These are phyloP conservation scores for Macrotrachela quadricornifera DNA, from an alignment of 1,140 invertebrate species.

Conservation along the genomic window DNA sequence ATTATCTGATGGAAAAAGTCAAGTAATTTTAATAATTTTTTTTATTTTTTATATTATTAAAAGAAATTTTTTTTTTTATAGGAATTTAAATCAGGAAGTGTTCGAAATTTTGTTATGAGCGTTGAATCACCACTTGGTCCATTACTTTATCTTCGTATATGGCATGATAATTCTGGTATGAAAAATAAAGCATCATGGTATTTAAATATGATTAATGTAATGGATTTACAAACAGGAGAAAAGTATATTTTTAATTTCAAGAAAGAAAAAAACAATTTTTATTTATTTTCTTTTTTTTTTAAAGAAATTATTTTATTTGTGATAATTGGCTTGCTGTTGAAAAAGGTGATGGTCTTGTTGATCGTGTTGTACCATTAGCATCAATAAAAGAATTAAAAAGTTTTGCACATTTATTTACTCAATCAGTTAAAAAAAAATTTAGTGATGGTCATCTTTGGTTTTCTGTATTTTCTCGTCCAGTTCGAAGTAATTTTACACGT, in stretches of 20 bases:
- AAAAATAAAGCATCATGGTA: conserved; percentile 25
- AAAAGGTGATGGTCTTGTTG: conserved; percentile 28
- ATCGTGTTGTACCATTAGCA: conserved; percentile 27
- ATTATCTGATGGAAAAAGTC: conserved; percentile 14
- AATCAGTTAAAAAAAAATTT: conserved; percentile 28
- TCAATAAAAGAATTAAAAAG: conserved; percentile 23
- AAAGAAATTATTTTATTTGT: conserved; percentile 24
- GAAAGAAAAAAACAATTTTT: too few relatives aligned
- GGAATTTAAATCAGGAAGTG: conserved; percentile 18
- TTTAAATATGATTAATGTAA: conserved; percentile 23
- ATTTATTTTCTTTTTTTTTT: background rate
- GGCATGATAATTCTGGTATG: conserved; percentile 29
- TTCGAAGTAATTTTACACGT: conserved; percentile 25
- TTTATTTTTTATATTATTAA: too few relatives aligned
- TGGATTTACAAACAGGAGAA: conserved; percentile 27
- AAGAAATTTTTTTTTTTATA: conserved; percentile 7
- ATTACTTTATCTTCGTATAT: conserved; percentile 25
- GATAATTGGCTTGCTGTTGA: conserved; percentile 29
- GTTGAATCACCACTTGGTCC: conserved; percentile 21
- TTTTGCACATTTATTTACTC: conserved; percentile 29
- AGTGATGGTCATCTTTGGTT: conserved; percentile 31
- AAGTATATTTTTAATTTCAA: conserved; percentile 18
- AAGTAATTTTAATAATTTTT: too few relatives aligned
- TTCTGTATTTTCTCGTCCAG: conserved; percentile 23
- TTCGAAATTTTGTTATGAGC: conserved; percentile 25